Conservation (phyloP, 2,888 invertebrate species). For the Meghimatium bilineatum region DNA sequence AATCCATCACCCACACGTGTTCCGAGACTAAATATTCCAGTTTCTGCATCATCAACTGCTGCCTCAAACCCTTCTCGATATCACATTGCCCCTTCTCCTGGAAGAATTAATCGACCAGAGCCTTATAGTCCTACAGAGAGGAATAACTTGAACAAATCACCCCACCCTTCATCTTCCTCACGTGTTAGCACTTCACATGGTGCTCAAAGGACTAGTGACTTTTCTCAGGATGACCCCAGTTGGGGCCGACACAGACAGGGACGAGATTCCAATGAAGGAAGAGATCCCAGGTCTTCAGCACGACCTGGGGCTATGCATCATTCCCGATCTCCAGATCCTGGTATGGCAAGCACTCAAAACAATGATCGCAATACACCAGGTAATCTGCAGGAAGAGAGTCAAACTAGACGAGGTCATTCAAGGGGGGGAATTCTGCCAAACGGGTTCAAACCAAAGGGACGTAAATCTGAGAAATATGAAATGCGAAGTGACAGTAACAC, state of each 20-base stretch:
- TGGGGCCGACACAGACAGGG: constrained; percentile 40
- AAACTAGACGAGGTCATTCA: constrained; percentile 23
- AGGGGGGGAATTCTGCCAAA: constrained; percentile 83
- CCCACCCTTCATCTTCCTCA: constrained; percentile 40
- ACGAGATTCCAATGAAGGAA: constrained; percentile 39
- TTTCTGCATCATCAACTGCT: constrained; percentile 15
- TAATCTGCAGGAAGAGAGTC: constrained; percentile 11
- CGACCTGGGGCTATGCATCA: constrained; percentile 7
- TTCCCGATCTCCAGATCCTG: constrained; percentile 41
- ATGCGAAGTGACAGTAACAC: constrained; percentile 77
- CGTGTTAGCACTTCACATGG: constrained; percentile 58
- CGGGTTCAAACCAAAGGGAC: constrained; percentile 88
- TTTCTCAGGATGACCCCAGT: constrained; percentile 33
- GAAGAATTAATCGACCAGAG: constrained; percentile 68
- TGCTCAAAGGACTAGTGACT: constrained; percentile 55
- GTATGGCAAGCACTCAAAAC: constrained; percentile 34
- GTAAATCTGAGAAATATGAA: constrained; percentile 68
- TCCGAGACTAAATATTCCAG: constrained; percentile 55
- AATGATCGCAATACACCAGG: constrained; percentile 40
- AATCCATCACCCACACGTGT: constrained; percentile 92
- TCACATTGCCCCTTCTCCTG: constrained; percentile 60
- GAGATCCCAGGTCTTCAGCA: constrained; percentile 44
- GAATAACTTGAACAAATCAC: constrained; percentile 70
- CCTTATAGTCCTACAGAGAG: constrained; percentile 74
- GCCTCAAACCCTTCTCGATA: constrained; percentile 3